Evolutionary conservation across 2,888 invertebrate species (phyloP).

Genomic region (Nymphalis polychloros): DNA sequence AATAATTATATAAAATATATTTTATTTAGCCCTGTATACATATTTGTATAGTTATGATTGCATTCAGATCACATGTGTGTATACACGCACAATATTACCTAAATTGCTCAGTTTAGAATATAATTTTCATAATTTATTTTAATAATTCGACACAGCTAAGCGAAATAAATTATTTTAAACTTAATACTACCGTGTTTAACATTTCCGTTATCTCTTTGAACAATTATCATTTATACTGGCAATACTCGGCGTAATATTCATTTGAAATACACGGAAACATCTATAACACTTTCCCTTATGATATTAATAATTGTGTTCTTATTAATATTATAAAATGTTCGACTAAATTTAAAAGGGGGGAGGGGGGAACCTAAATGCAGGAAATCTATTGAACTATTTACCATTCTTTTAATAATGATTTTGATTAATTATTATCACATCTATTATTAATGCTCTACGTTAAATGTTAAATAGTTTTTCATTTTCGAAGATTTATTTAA

Average conservation of each 20-base stretch:
- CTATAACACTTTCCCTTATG: conserved; percentile 53
- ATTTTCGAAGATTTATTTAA: background rate
- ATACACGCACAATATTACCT: conserved; percentile 39
- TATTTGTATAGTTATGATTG: conserved; percentile 28
- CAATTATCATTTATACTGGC: conserved; percentile 49
- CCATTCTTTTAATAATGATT: conserved; percentile 54
- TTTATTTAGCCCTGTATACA: conserved; percentile 60
- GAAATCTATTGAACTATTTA: conserved; percentile 58
- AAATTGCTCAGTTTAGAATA: conserved; percentile 59
- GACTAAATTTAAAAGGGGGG: conserved; percentile 53
- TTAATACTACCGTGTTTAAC: conserved; percentile 53
- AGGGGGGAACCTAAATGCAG: conserved; percentile 70
- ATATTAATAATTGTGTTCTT: conserved; percentile 46
- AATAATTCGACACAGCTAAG: conserved; percentile 43
- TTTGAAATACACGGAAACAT: conserved; percentile 55
- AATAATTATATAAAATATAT: conserved; percentile 51
- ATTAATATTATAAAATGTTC: conserved; percentile 57
- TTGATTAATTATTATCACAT: conserved; percentile 40
- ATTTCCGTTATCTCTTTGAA: conserved; percentile 48
- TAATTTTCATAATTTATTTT: conserved; percentile 22
- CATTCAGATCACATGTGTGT: conserved; percentile 59
- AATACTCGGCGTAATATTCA: conserved; percentile 51
- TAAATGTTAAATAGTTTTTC: conserved; percentile 1
- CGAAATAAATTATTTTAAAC: conserved; percentile 57
- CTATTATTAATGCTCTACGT: conserved; percentile 33